Conservation (phyloP, 2,888 invertebrate species). For the Drosophila bunnanda region DNA sequence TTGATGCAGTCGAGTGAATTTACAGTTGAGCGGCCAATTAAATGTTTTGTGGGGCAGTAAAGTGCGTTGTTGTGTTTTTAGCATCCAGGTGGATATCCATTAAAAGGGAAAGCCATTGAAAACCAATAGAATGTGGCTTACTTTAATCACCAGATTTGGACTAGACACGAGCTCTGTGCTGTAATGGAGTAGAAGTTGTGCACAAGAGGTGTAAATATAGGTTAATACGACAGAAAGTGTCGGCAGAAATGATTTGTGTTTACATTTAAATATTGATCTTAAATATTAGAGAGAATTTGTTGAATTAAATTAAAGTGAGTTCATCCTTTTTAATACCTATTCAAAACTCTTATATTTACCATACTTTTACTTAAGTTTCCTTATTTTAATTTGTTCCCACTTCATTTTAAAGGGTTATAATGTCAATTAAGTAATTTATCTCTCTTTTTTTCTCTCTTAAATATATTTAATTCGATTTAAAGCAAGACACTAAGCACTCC, state of each 20-base stretch:
- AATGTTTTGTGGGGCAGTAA: constrained; percentile 55
- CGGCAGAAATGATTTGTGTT: not conserved
- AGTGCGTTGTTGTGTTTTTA: constrained; percentile 69
- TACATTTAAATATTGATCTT: not conserved
- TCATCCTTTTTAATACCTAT: not conserved
- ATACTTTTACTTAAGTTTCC: not conserved
- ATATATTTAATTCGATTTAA: constrained; percentile 2
- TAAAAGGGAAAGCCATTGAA: constrained; percentile 58
- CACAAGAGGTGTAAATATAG: not conserved
- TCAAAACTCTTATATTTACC: not conserved
- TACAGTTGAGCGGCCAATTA: constrained; percentile 77
- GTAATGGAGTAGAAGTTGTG: not conserved
- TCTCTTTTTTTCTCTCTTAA: not conserved
- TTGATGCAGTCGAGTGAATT: constrained; percentile 77
- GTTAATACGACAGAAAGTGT: not conserved
- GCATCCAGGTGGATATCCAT: constrained; percentile 38
- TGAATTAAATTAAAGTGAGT: not conserved
- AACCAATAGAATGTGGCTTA: constrained; percentile 37
- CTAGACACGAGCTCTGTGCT: not conserved
- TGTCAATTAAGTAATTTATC: not conserved
- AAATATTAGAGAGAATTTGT: not conserved
- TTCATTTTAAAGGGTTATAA: not conserved
- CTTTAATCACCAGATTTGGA: constrained; percentile 14
- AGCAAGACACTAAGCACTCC: constrained; percentile 2
- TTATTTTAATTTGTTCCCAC: not conserved